Evolutionary conservation across 2,888 invertebrate species (phyloP).

Genomic region (Didymodactylos carnosus): DNA sequence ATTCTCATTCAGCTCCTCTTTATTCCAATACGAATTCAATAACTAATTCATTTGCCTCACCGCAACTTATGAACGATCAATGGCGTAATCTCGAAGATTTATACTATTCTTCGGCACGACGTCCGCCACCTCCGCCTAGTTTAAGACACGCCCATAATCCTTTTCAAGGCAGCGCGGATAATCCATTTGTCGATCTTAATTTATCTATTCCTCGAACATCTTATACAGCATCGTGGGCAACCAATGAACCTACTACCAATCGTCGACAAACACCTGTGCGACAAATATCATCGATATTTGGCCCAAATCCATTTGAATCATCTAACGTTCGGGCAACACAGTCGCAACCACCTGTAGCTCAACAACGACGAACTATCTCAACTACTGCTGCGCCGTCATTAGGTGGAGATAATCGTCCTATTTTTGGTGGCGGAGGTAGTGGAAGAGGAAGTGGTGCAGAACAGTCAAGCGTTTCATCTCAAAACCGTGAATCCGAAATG

Average conservation of each 20-base stretch:
- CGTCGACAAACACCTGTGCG: no score
- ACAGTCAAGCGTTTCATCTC: slow-evolving; percentile 55
- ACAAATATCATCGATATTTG: background rate
- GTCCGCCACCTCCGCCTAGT: background rate
- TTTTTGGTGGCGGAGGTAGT: background rate
- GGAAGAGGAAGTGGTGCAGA: slow-evolving; percentile 32
- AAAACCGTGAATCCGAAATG: slow-evolving; percentile 23
- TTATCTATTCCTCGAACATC: background rate
- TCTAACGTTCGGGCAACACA: background rate
- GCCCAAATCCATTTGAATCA: background rate
- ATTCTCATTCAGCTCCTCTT: background rate
- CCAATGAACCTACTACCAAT: background rate
- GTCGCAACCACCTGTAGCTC: background rate
- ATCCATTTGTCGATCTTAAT: background rate
- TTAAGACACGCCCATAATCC: background rate
- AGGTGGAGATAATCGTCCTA: background rate
- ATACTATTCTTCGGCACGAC: background rate
- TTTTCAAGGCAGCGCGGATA: background rate
- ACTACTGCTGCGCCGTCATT: background rate
- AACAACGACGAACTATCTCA: slow-evolving; percentile 22
- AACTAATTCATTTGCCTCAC: background rate
- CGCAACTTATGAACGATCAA: background rate
- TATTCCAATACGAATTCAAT: background rate
- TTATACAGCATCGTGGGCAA: background rate
- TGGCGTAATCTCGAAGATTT: background rate